Evolutionary conservation across 2,888 invertebrate genomes (phyloP), one percentile per base, ranked within the genome.

Genomic region (Sesia apiformis): DNA sequence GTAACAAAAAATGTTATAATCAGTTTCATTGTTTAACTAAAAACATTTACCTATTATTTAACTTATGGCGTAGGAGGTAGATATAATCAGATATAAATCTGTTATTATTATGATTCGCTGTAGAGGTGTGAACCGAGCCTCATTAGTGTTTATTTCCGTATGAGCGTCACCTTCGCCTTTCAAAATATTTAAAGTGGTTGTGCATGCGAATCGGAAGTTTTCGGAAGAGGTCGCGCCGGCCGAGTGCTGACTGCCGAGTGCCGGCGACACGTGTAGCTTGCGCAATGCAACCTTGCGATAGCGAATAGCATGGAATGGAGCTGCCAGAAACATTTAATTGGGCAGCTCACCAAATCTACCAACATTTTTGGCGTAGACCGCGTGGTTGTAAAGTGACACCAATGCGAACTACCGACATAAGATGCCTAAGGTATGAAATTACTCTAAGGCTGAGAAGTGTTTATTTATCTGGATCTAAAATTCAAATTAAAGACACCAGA

Each of bases 201-300:
- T 78, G 80, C 81, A 79, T 81, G 85, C 84, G 79, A 86, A 86
- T 89, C 88, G 88, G 88, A 88, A 87, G 88, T 85, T 78, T 75
- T 77, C 63, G 64, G 79, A 72, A 77, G 81, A 87, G 87, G 86
- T 84, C 85, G 81, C 63, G 65, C 67, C 62, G 69, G 23, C 23
- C 23, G 23, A 23, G 23, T 23, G 23, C 23, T 2, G 23, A 23
- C 1, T 23, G 23, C 69, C 49, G 53, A 56, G 51, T 46, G 54
- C 49, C 53, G 56, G 53, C 70, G 81, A 80, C 85, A 55, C 57
- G 55, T 55, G 57, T 59, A 55, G 58, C 76, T 87, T 87, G 81
- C 84, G 85, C 76, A 86, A 85, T 65, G 55, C 71, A 84, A 76
- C 88, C 88, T 87, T 84, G 84, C 74, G 74, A 71, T 83, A 80